Conservation (phyloP, 2,888 invertebrate genomes). For the Augiades crinisus region DNA sequence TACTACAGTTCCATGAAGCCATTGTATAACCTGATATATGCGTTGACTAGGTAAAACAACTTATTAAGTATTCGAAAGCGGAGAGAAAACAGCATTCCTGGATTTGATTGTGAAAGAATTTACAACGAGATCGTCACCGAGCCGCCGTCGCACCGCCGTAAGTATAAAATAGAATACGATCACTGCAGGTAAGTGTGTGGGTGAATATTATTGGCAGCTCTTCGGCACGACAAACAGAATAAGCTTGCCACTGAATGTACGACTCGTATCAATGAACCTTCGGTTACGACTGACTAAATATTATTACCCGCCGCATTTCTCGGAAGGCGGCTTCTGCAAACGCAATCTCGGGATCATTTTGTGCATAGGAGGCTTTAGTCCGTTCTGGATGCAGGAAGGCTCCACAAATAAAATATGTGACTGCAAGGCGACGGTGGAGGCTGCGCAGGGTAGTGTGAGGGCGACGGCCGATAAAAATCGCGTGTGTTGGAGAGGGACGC, state of each 20-base stretch:
- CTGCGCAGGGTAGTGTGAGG: slow-evolving; percentile 60
- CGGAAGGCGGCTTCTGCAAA: slow-evolving; percentile 28
- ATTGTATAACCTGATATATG: slow-evolving; percentile 13
- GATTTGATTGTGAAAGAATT: slow-evolving; percentile 41
- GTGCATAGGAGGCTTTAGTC: slow-evolving; percentile 65
- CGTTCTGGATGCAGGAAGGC: slow-evolving; percentile 76
- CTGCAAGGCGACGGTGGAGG: slow-evolving; percentile 78
- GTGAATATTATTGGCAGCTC: slow-evolving; percentile 76
- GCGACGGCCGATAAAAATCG: slow-evolving; percentile 42
- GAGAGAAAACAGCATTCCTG: slow-evolving; percentile 39
- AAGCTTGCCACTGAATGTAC: slow-evolving; percentile 51
- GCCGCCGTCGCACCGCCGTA: slow-evolving; percentile 46
- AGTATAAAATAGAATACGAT: slow-evolving; percentile 67
- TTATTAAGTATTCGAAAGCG: slow-evolving; percentile 27
- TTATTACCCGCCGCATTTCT: slow-evolving; percentile 23
- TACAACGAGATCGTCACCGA: slow-evolving; percentile 49
- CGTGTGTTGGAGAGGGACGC: slow-evolving; percentile 46
- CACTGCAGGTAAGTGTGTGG: slow-evolving; percentile 69
- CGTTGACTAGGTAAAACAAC: slow-evolving; percentile 17
- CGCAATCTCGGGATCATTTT: slow-evolving; percentile 43
- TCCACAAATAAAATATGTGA: slow-evolving; percentile 81
- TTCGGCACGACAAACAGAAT: slow-evolving; percentile 57
- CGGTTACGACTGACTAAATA: slow-evolving; percentile 24
- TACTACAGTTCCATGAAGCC: slow-evolving; percentile 5
- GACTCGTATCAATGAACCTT: slow-evolving; percentile 36